Evolutionary conservation across 2,113 vertebrate species (phyloP), one percentile per base, ranked within the genome.

Genomic region (Cairina moschata): DNA sequence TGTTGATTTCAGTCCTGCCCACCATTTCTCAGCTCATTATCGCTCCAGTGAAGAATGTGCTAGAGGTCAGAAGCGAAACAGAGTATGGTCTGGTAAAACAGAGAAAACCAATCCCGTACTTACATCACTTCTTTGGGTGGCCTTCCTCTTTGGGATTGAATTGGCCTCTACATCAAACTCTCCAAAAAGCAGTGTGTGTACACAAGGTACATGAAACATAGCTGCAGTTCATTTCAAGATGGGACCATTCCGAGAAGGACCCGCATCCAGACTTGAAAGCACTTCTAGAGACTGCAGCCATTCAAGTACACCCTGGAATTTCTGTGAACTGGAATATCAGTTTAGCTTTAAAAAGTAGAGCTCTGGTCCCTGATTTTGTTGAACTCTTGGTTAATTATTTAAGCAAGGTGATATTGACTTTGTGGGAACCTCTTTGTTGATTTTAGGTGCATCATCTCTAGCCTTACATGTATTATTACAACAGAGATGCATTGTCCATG

Each of bases 61-160:
- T 42, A 46, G 28, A 38, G 42, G 4, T 50, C 18, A 36, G 86
- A 78, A 66, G 38, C 22, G 29, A 13, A 8, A 32, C 21, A n/a
- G 22, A 52, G 23, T 3, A 44, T 34, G 42, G 6, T 34, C 48
- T 67, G 40, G 6, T 16, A 36, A 46, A 50, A 14, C 3, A 65
- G 6, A 69, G 11, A 0, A 6, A 85, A 17, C 1, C 13, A 36
- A 5, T 5, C 5, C 34, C 4, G 17, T 4, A 16, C 29, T 56
- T 42, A 31, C 52, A 56, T 74, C 29, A 17, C 29, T 42, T 73
- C 17, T 58, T 50, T n/a, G 18, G 16, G 11, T 50, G 60, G 29
- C 48, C 25, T 81, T 40, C 17, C 21, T 16, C 29, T 54, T 68
- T 67, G 75, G 44, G 44, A 32, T 21, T 28, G 26, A 71, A 55